Evolutionary conservation across 1,140 invertebrate species (phyloP).

Genomic region (Vanessa tameamea): DNA sequence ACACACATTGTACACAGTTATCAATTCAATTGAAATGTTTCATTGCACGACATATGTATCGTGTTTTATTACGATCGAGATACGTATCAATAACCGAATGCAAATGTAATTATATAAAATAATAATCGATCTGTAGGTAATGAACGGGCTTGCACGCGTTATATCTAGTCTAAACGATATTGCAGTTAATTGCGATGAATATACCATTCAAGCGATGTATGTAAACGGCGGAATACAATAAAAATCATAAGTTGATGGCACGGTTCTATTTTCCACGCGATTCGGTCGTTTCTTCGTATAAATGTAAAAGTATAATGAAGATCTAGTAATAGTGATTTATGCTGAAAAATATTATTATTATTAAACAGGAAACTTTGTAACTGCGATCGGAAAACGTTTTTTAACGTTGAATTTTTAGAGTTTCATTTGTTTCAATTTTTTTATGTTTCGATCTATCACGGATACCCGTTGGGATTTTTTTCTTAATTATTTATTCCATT

Average conservation of each 20-base stretch:
- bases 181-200: background rate
- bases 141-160: background rate
- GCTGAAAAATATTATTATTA: slow-evolving; percentile 6
- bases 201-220: slow-evolving; percentile 1
- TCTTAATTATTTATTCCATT: no score
- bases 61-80: no score
- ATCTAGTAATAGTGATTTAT: slow-evolving; percentile 1
- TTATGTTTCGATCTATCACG: background rate
- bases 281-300: slow-evolving; percentile 13
- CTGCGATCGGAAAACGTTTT: background rate
- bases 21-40: no score
- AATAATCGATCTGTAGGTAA: background rate
- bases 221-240: background rate
- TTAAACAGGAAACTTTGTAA: background rate
- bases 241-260: background rate
- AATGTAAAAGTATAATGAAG: slow-evolving; percentile 9
- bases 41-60: no score
- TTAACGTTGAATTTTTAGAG: background rate
- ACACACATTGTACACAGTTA: no score
- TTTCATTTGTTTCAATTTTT: no score
- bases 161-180: background rate
- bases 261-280: slow-evolving; percentile 11
- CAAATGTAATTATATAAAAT: background rate
- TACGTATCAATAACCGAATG: no score
- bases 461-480: no score